phyloP scores from a whole-genome alignment of 2,113 vertebrate genomes.

The Scytalopus superciliaris region DNA sequence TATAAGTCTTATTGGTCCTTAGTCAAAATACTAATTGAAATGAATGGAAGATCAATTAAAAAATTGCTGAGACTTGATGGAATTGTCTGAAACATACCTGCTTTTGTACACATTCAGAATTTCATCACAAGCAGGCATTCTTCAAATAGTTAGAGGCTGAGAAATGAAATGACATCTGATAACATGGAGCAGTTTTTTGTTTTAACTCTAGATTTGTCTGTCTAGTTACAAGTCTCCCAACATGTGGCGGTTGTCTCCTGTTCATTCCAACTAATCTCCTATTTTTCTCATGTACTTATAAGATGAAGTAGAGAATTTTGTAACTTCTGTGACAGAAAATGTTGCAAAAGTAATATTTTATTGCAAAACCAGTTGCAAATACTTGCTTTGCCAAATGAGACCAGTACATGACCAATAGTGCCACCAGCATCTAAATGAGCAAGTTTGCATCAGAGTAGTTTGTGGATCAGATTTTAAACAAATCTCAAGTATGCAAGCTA shows the following conservation, averaged over 20 bases:
- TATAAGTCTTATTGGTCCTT: not conserved
- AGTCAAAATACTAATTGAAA: not conserved
- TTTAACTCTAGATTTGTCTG: not conserved
- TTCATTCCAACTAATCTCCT: not conserved
- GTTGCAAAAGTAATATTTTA: not conserved
- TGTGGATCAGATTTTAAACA: constrained; percentile 17
- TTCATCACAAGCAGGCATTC: not conserved
- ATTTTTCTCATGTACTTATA: not conserved
- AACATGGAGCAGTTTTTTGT: not conserved
- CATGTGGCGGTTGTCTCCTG: not conserved
- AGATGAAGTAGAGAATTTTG: not conserved
- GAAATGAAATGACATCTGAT: not conserved
- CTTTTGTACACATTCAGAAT: not conserved
- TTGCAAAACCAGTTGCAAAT: not conserved
- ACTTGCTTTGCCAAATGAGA: not conserved
- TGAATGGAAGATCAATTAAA: not conserved
- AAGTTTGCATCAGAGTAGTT: not conserved
- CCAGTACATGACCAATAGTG: not conserved
- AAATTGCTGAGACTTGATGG: not conserved
- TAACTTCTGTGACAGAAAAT: not conserved
- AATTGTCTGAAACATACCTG: not conserved
- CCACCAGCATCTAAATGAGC: not conserved
- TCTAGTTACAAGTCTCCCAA: not conserved
- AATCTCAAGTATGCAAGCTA: constrained; percentile 1
- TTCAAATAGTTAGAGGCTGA: not conserved